phyloP scores from a whole-genome alignment of 1,140 invertebrate species.

The Pararge aegeria region DNA sequence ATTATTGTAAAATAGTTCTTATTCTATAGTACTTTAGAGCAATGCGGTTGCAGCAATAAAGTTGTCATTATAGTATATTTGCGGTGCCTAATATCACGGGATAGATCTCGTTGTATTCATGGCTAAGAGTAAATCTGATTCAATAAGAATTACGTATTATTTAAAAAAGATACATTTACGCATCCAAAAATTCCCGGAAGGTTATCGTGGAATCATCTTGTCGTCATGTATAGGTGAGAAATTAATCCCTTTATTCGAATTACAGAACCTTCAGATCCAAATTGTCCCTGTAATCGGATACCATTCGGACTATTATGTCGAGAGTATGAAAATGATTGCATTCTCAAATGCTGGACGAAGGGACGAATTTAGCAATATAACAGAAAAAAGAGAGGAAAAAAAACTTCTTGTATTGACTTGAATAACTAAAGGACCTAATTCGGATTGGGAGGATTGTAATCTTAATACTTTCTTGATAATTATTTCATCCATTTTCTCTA shows the following conservation, averaged over 20 bases:
- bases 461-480: not conserved
- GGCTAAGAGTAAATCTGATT: constrained; percentile 40
- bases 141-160: too few relatives aligned
- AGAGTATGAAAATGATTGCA: too few relatives aligned
- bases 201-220: constrained; percentile 46
- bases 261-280: constrained; percentile 3
- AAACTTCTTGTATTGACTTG: too few relatives aligned
- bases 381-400: too few relatives aligned
- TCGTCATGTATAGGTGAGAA: constrained; percentile 45
- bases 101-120: constrained; percentile 52
- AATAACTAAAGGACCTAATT: too few relatives aligned
- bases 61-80: constrained; percentile 38
- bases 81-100: constrained; percentile 51
- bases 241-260: constrained; percentile 17
- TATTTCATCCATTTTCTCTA: too few relatives aligned
- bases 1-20: constrained; percentile 11
- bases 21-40: constrained; percentile 12
- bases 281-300: constrained; percentile 24
- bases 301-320: too few relatives aligned
- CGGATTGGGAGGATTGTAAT: too few relatives aligned
- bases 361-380: too few relatives aligned
- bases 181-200: constrained; percentile 54
- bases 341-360: too few relatives aligned
- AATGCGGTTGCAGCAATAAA: not conserved
- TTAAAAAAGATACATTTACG: constrained; percentile 56